Evolutionary conservation across 2,113 vertebrate genomes (phyloP), one percentile per base, ranked within the genome.

Genomic region (Sialia sialis): DNA sequence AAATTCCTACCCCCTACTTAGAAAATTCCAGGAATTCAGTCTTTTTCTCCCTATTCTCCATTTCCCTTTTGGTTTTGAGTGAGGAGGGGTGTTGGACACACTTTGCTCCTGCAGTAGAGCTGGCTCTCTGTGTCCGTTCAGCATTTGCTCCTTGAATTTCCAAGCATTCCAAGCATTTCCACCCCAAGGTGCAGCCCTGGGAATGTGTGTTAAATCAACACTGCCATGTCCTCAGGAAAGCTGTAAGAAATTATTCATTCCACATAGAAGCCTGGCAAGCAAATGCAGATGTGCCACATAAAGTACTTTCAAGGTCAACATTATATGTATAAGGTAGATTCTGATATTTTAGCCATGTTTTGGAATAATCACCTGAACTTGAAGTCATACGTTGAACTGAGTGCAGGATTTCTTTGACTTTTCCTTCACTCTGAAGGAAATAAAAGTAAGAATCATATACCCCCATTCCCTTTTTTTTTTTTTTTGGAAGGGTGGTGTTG

Each of bases 41-140:
- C 7, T 72, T 90, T 75, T 54, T 27, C 56, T 54, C 22, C 13
- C 18, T 78, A 32, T 16, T 51, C 75, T 87, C 30, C 22, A 12
- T 62, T 62, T 55, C 20, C 30, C 7, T 76, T 72, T 59, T 39
- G 29, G 58, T 30, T 60, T 44, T 32, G 10, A 78, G 16, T 6
- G 11, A 70, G 48, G 4, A 20, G 10, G 13, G 12, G 23, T 6
- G 7, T 19, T 2, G 5, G 21, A 23, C 16, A 82, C 10, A 9
- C 11, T 16, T 7, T 10, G 8, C 23, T n/a, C 27, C 30, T 66
- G 62, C 49, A 76, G 27, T 72, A 79, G 48, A 29, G 21, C n/a
- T 86, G 39, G 8, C 29, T 56, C 34, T 41, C 44, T 20, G 11
- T 7, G 7, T 29, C 14, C 1, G 0, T 66, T 30, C 7, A 1